Percentiles rank a stretch among this genome's conserved stretches.
phyloP scores from a whole-genome alignment of 2,113 vertebrate species.

The Halichoeres trimaculatus region DNA sequence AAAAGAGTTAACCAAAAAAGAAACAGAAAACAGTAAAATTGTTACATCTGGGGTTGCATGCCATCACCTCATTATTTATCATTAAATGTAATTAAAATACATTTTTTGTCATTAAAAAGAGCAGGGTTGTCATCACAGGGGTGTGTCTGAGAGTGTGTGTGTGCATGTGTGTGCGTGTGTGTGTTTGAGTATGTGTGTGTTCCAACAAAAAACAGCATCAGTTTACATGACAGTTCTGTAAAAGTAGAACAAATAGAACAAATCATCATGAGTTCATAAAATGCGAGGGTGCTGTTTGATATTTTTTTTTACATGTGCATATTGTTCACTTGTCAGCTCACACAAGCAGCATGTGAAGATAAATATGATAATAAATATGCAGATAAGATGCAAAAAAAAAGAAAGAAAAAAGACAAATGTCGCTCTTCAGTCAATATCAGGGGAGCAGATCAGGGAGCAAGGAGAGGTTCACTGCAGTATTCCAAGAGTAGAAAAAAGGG shows the following conservation, averaged over 20 bases:
- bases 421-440: constrained; percentile 66
- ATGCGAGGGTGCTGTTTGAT: constrained; percentile 73
- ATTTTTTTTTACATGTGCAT: constrained; percentile 84
- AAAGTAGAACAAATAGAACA: constrained; percentile 72
- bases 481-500: constrained; percentile 70
- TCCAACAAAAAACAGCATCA: constrained; percentile 71
- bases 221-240: constrained; percentile 73
- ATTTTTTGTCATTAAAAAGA: constrained; percentile 81
- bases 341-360: constrained; percentile 83
- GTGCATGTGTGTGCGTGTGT: constrained; percentile 31
- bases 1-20: constrained; percentile 68
- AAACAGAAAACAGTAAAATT: constrained; percentile 80
- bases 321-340: constrained; percentile 83
- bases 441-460: constrained; percentile 64
- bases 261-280: constrained; percentile 71
- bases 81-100: constrained; percentile 86
- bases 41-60: constrained; percentile 86
- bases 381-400: constrained; percentile 75
- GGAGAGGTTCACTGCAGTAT: constrained; percentile 56
- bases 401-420: constrained; percentile 59
- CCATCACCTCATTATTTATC: constrained; percentile 84
- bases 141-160: constrained; percentile 52
- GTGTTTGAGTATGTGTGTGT: constrained; percentile 45
- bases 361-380: constrained; percentile 80
- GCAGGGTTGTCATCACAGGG: constrained; percentile 82